These are phyloP conservation scores for Microchrysa polita DNA, from an alignment of 2,888 invertebrate genomes.

Conservation along the genomic window DNA sequence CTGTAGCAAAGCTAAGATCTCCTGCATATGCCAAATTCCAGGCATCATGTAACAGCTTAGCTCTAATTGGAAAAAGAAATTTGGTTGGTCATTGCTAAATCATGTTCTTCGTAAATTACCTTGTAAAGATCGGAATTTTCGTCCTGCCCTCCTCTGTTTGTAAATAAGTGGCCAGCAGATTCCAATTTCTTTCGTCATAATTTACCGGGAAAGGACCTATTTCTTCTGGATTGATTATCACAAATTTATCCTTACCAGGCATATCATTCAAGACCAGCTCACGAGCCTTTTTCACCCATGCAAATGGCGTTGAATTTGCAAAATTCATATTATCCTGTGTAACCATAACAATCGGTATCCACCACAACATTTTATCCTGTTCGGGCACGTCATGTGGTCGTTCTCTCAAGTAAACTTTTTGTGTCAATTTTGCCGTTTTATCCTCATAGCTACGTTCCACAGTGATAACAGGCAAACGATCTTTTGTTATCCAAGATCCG, in stretches of 20 bases:
- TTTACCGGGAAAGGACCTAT: conserved; percentile 87
- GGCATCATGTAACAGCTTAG: conserved; percentile 79
- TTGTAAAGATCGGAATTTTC: conserved; percentile 74
- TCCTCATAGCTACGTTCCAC: conserved; percentile 74
- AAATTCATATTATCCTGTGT: conserved; percentile 71
- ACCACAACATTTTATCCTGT: conserved; percentile 77
- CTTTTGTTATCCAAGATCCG: conserved; percentile 83
- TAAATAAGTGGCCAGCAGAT: conserved; percentile 74
- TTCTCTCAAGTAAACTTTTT: conserved; percentile 77
- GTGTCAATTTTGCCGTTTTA: conserved; percentile 69
- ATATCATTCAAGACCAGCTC: conserved; percentile 68
- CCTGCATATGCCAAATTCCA: conserved; percentile 83
- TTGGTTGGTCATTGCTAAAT: background rate
- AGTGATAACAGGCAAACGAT: conserved; percentile 79
- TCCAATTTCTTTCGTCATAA: conserved; percentile 82
- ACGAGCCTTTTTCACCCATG: conserved; percentile 73
- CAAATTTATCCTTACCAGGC: conserved; percentile 71
- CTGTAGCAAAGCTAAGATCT: conserved; percentile 77
- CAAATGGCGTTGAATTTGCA: conserved; percentile 67
- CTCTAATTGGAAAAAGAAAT: conserved; percentile 61
- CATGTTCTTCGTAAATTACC: conserved; percentile 55
- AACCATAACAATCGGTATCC: conserved; percentile 75
- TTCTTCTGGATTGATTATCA: conserved; percentile 85
- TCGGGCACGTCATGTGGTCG: conserved; percentile 78
- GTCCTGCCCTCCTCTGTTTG: conserved; percentile 67